These are phyloP conservation scores for Forbesichthys papilliferus DNA, from an alignment of 2,113 vertebrate species.

Conservation along the genomic window DNA sequence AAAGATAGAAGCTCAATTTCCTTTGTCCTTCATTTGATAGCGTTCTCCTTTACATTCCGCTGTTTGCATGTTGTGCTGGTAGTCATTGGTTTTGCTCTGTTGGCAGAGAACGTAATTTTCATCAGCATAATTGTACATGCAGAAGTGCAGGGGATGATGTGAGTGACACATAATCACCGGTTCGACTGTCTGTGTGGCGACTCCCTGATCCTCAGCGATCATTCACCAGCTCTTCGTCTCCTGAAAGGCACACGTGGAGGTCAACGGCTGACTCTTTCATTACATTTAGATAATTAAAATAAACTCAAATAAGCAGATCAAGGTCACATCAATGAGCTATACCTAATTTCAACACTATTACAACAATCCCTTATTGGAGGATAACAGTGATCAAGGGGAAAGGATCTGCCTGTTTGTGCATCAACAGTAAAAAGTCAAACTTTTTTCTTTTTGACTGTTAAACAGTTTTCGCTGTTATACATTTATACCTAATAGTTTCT, in stretches of 20 bases:
- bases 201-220: constrained; percentile 39
- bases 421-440: too few species aligned
- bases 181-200: constrained; percentile 12
- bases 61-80: not conserved
- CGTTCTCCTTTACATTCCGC: not conserved
- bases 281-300: constrained; percentile 34
- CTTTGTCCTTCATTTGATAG: not conserved
- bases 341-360: too few species aligned
- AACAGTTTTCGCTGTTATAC: constrained; percentile 26
- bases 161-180: constrained; percentile 45
- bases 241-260: constrained; percentile 30
- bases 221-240: constrained; percentile 21
- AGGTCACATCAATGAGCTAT: too few species aligned
- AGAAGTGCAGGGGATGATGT: constrained; percentile 15
- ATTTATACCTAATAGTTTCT: not conserved
- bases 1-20: constrained; percentile 4
- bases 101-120: constrained; percentile 40
- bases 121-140: constrained; percentile 50
- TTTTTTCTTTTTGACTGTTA: not conserved
- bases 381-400: too few species aligned
- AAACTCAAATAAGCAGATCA: too few species aligned
- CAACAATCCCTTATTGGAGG: too few species aligned
- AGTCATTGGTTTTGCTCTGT: constrained; percentile 45
- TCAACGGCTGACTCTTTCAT: constrained; percentile 32
- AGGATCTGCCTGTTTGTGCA: too few species aligned